Percentiles rank a stretch among this genome's conserved stretches.
These are phyloP conservation scores for Xestobium rufovillosum DNA, from an alignment of 2,888 invertebrate species.

Conservation along the genomic window DNA sequence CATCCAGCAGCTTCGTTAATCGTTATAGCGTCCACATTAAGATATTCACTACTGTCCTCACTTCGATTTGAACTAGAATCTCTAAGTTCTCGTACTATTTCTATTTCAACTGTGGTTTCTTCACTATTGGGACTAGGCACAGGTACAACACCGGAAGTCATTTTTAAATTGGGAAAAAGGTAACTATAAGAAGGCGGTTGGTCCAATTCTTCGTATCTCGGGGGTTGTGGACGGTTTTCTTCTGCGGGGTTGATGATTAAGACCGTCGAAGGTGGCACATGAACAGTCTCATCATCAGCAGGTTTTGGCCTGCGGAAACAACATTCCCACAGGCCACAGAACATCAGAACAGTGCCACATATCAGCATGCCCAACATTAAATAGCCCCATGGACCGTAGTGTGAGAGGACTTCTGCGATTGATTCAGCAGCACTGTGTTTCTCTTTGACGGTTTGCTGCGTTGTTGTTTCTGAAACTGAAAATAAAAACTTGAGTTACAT, in stretches of 20 bases:
- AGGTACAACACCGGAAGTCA: too few species aligned
- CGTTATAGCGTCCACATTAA: too few species aligned
- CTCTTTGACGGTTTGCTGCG: slow-evolving; percentile 16
- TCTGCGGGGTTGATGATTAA: slow-evolving; percentile 31
- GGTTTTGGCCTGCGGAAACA: slow-evolving; percentile 43
- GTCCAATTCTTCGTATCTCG: slow-evolving; percentile 57
- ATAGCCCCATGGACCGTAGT: slow-evolving; percentile 69
- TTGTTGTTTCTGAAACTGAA: slow-evolving; percentile 21
- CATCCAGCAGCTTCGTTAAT: too few species aligned
- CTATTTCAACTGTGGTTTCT: too few species aligned
- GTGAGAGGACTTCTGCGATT: slow-evolving; percentile 53
- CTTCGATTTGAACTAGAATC: too few species aligned
- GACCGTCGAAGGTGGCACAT: slow-evolving; percentile 31
- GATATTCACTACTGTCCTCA: too few species aligned
- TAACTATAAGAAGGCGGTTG: slow-evolving; percentile 60
- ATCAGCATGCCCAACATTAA: slow-evolving; percentile 63
- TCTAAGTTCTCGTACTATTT: too few species aligned
- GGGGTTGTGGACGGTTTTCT: slow-evolving; percentile 43
- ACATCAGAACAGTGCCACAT: slow-evolving; percentile 61
- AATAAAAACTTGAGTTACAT: too few species aligned
- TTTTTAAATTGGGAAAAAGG: slow-evolving; percentile 49
- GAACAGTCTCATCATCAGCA: slow-evolving; percentile 23
- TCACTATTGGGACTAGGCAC: too few species aligned
- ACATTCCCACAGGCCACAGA: slow-evolving; percentile 61
- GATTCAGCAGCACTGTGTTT: slow-evolving; percentile 31